Evolutionary conservation across 2,888 invertebrate genomes (phyloP).

Genomic region (Pocota personata): DNA sequence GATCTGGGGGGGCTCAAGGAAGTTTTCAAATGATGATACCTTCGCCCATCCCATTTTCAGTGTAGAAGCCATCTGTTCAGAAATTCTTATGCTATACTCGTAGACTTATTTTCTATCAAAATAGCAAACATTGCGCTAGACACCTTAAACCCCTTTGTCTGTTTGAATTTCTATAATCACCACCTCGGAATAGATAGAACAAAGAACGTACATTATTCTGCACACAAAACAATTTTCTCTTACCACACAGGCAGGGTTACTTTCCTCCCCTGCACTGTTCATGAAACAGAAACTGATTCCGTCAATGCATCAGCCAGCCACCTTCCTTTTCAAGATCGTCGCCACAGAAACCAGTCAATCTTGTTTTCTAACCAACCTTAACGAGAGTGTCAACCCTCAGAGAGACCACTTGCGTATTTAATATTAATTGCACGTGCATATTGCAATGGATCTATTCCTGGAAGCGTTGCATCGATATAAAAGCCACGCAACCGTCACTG

Average conservation of each 20-base stretch:
- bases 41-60: too few relatives aligned
- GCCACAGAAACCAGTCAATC: constrained; percentile 39
- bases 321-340: constrained; percentile 11
- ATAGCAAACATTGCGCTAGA: too few relatives aligned
- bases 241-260: background rate
- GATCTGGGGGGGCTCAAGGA: too few relatives aligned
- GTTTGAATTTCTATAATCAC: too few relatives aligned
- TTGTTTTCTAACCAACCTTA: constrained; percentile 23
- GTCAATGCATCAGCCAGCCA: background rate
- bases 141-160: too few relatives aligned
- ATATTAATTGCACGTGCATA: constrained; percentile 42
- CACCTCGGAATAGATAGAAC: too few relatives aligned
- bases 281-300: background rate
- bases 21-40: too few relatives aligned
- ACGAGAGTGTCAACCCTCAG: constrained; percentile 24
- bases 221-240: background rate
- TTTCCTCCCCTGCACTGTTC: background rate
- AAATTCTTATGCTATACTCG: too few relatives aligned
- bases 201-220: too few relatives aligned
- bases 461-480: constrained; percentile 19
- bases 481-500: constrained; percentile 21
- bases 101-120: too few relatives aligned
- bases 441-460: constrained; percentile 18
- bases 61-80: too few relatives aligned
- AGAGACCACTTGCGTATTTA: constrained; percentile 3